Base-by-base conservation (phyloP, 2,797 vertebrate genomes). In the Chloroceryle inda region DNA sequence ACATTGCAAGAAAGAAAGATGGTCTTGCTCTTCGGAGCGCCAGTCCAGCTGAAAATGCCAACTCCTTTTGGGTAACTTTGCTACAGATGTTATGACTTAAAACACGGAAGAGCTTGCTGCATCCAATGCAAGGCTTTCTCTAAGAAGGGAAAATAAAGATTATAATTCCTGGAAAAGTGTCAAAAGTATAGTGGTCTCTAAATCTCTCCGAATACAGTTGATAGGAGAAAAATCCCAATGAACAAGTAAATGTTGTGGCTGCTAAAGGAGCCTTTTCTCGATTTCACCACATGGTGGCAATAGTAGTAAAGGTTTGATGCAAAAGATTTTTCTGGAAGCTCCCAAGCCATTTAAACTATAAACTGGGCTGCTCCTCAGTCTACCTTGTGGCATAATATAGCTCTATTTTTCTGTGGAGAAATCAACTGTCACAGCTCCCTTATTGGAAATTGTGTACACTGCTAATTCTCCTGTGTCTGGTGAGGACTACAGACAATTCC, bases 261-360 rank as follows among this genome's bases (percentile, higher is more conserved):
- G 67, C 63, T 55, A 18, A 21, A 13, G 11, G n/a, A 67, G 42
- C 24, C 24, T 15, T 85, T 88, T 55, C 52, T 83, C 3, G 12
- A 58, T 72, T 84, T 88, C 33, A 62, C 95, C 98, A 97, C 96
- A 82, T 77, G 98, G 91, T 98, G 98, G 97, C 98, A 97, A 93
- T 97, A 95, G 92, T 2, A 86, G 81, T 92, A 95, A 96, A 97
- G 93, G 89, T 94, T 98, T 97, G 56, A 59, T 3, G 5, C 4
- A 81, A 56, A 84, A 92, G 97, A 97, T 97, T 95, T 96, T 97
- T 97, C 97, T 98, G 96, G 96, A 98, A 98, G 95, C 92, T 96
- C 94, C 82, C 63, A 76, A 92, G 35, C 64, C 73, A 38, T 40
- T 93, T 53, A 79, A 94, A 87, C 67, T 72, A 4, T 50, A 85